Evolutionary conservation across 2,113 vertebrate species (phyloP).

Genomic region (Syngnathus typhle): DNA sequence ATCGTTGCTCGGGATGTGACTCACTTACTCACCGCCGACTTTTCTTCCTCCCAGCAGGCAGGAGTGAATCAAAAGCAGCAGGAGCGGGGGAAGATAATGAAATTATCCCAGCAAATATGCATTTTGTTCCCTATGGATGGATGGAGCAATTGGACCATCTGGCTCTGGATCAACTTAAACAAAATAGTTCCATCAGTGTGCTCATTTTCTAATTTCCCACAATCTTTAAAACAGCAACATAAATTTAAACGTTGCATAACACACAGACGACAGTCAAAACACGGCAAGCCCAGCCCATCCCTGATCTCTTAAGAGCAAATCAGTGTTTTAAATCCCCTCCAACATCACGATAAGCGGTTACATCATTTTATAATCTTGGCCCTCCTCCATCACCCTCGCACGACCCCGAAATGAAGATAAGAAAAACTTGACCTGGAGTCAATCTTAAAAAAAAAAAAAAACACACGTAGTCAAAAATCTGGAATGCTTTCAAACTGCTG

Average conservation of each 20-base stretch:
- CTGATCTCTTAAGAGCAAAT: constrained; percentile 31
- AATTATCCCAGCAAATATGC: constrained; percentile 11
- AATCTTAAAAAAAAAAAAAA: not conserved
- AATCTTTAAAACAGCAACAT: not conserved
- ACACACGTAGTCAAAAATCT: not conserved
- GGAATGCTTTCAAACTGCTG: not conserved
- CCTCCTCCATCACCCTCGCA: not conserved
- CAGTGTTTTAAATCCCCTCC: constrained; percentile 35
- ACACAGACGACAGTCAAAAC: constrained; percentile 3
- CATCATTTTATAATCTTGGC: constrained; percentile 48
- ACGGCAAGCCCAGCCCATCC: constrained; percentile 10
- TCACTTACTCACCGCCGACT: constrained; percentile 33
- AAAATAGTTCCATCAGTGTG: not conserved
- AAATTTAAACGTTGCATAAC: not conserved
- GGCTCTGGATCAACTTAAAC: constrained; percentile 13
- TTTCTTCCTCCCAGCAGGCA: constrained; percentile 1
- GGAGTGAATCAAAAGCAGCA: constrained; percentile 19
- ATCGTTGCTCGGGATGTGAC: constrained; percentile 31
- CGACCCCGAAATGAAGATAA: constrained; percentile 7
- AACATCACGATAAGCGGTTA: constrained; percentile 33
- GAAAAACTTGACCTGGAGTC: not conserved
- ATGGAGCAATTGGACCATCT: constrained; percentile 9
- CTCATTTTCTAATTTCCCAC: constrained; percentile 17
- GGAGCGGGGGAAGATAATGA: constrained; percentile 15
- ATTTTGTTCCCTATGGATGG: constrained; percentile 5